Conservation (phyloP, 2,888 invertebrate genomes). For the Apantesis nais region DNA sequence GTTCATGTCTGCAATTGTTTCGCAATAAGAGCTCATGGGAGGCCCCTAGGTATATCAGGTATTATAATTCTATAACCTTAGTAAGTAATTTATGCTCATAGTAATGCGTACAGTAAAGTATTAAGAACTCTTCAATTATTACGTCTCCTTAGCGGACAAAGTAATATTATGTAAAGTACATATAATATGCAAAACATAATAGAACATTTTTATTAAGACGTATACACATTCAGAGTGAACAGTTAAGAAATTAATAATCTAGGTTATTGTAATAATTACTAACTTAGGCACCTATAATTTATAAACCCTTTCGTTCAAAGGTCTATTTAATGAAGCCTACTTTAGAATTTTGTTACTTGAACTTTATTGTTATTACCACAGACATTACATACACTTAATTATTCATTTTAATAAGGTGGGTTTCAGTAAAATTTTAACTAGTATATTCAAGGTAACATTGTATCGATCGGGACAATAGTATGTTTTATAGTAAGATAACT, state of each 20-base stretch:
- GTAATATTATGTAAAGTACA: too few relatives aligned
- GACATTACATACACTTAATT: background rate
- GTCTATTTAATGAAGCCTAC: background rate
- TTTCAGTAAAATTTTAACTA: background rate
- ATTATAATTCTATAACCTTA: too few relatives aligned
- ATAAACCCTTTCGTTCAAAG: background rate
- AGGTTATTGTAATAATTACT: background rate
- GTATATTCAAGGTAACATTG: conserved; percentile 10
- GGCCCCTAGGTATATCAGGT: too few relatives aligned
- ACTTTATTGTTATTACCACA: background rate
- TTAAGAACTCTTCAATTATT: too few relatives aligned
- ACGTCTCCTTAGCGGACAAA: too few relatives aligned
- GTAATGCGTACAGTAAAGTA: too few relatives aligned
- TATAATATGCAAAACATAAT: too few relatives aligned
- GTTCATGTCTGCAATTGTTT: too few relatives aligned
- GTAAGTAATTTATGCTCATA: too few relatives aligned
- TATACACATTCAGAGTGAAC: background rate
- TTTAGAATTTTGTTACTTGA: background rate
- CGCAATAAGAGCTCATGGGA: too few relatives aligned
- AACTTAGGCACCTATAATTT: background rate
- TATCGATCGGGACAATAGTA: conserved; percentile 7
- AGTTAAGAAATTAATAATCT: background rate
- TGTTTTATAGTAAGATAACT: background rate
- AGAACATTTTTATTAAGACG: too few relatives aligned
- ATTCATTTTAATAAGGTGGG: conserved; percentile 3